phyloP scores from a whole-genome alignment of 2,888 invertebrate genomes.

The Cephalotes varians region DNA sequence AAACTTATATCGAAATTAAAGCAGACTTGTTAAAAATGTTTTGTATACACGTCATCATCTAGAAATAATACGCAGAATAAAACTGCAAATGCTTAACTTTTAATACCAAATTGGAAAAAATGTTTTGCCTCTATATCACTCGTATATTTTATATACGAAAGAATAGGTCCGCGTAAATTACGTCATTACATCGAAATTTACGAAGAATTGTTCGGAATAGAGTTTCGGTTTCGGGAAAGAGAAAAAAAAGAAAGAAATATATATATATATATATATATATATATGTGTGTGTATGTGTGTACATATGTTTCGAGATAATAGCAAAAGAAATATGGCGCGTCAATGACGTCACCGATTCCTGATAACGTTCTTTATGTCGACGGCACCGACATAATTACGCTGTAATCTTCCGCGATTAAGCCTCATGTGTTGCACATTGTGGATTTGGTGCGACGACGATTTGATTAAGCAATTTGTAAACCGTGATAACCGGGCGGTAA shows the following conservation, averaged over 20 bases:
- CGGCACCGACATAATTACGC: conserved; percentile 20
- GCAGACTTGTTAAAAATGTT: background rate
- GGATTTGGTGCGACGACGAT: conserved; percentile 46
- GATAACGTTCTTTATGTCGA: conserved; percentile 8
- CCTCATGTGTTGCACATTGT: background rate
- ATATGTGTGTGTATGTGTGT: background rate
- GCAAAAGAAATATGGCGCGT: conserved; percentile 3
- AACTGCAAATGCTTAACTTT: background rate
- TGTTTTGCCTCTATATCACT: background rate
- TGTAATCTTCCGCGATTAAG: conserved; percentile 34
- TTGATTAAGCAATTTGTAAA: conserved; percentile 56
- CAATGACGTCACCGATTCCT: background rate
- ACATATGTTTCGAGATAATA: conserved; percentile 33
- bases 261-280: background rate
- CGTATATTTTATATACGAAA: background rate
- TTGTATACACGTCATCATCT: background rate
- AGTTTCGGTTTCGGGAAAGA: background rate
- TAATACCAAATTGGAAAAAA: background rate
- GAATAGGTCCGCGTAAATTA: background rate
- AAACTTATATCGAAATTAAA: background rate
- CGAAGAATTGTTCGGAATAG: background rate
- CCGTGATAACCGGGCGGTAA: conserved; percentile 54
- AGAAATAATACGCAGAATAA: background rate
- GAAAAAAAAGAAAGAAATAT: too few relatives aligned
- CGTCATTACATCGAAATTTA: background rate